Evolutionary conservation across 2,888 invertebrate species (phyloP).

Genomic region (Cephus spinipes): DNA sequence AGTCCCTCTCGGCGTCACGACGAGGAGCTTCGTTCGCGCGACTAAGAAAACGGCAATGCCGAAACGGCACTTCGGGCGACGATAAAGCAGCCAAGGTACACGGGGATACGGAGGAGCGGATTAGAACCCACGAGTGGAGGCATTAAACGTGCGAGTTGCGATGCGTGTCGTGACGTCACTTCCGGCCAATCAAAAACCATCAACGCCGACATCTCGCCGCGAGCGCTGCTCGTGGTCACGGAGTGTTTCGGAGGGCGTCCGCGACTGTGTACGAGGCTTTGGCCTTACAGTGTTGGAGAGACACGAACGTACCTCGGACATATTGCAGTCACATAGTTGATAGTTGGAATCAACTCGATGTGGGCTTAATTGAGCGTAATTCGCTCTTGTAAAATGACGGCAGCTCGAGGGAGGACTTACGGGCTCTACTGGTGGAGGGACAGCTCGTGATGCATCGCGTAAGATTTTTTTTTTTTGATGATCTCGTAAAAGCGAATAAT

Average conservation of each 20-base stretch:
- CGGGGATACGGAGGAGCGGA: background rate
- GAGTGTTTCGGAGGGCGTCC: background rate
- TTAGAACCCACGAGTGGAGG: background rate
- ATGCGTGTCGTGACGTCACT: conserved; percentile 62
- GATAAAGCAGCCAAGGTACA: background rate
- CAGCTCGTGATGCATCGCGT: background rate
- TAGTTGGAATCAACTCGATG: conserved; percentile 36
- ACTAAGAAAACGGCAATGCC: background rate
- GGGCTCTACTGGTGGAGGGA: background rate
- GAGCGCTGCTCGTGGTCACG: conserved; percentile 4
- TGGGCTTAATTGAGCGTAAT: conserved; percentile 51
- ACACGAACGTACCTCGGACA: background rate
- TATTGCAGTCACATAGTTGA: conserved; percentile 2
- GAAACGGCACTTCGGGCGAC: background rate
- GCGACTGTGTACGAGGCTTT: background rate
- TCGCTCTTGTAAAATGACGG: conserved; percentile 31
- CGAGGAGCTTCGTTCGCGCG: background rate
- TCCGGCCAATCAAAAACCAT: conserved; percentile 65
- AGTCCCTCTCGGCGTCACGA: background rate
- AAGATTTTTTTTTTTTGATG: background rate
- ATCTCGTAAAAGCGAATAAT: background rate
- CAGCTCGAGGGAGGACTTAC: background rate
- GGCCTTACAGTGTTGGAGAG: background rate
- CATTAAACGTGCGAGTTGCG: conserved; percentile 39
- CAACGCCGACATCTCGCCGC: conserved; percentile 44